Percentiles rank a stretch among this genome's conserved stretches.
These are phyloP conservation scores for Hemiscyllium ocellatum DNA, from an alignment of 2,113 vertebrate genomes.

Conservation along the genomic window DNA sequence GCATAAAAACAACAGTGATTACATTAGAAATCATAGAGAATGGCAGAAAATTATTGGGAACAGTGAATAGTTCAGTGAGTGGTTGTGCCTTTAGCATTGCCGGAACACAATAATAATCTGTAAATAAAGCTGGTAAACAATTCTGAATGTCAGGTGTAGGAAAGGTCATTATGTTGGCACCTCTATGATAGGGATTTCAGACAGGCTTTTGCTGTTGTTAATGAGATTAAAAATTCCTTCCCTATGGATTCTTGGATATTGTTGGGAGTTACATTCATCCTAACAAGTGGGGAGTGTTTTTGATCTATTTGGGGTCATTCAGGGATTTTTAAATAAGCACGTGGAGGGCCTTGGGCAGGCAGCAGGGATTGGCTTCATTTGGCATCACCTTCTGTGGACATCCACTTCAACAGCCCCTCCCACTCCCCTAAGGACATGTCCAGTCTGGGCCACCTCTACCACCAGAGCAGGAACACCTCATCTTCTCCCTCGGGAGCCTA, in stretches of 20 bases:
- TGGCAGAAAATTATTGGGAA: conserved; percentile 28
- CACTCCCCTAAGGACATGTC: no score
- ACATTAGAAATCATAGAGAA: conserved; percentile 13
- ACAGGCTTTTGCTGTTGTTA: background rate
- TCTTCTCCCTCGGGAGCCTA: no score
- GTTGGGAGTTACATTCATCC: no score
- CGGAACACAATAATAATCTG: conserved; percentile 10
- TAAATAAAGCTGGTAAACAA: conserved; percentile 12
- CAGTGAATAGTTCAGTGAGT: background rate
- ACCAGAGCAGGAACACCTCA: no score
- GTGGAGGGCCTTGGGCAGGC: no score
- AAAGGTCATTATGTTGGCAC: background rate
- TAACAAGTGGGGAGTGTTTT: no score
- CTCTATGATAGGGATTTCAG: background rate
- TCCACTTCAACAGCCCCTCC: no score
- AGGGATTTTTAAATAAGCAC: no score
- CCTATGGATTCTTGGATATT: background rate
- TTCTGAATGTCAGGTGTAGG: background rate
- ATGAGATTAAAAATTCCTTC: background rate
- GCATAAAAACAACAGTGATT: conserved; percentile 19
- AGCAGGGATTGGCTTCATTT: no score
- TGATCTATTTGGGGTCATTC: no score
- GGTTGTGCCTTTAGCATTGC: background rate
- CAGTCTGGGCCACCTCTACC: no score
- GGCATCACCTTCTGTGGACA: no score